A percentile compares a stretch with the other conserved stretches of the same genome.
These are phyloP conservation scores for Oedothorax gibbosus DNA, from an alignment of 1,140 invertebrate genomes.

Conservation along the genomic window DNA sequence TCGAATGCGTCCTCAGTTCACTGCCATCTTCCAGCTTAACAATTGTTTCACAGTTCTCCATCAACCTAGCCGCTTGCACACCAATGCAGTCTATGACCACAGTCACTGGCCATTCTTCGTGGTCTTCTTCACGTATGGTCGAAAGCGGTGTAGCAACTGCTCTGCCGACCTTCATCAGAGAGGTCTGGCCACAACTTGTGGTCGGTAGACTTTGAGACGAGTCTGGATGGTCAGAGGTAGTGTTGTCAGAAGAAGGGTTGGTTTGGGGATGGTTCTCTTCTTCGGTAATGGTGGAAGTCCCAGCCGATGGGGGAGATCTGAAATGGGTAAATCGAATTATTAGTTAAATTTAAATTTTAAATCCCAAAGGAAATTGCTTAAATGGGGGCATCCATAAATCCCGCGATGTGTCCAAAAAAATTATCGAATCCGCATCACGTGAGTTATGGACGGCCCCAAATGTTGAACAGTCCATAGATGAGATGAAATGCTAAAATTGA, in stretches of 20 bases:
- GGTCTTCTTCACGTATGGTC: conserved; percentile 30
- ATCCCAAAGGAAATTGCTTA: too few species aligned
- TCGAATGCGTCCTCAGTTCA: background rate
- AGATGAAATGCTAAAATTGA: too few species aligned
- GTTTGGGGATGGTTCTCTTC: too few species aligned
- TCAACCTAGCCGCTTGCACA: conserved; percentile 8
- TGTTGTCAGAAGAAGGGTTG: background rate
- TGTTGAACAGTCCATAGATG: too few species aligned
- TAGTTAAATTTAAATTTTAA: too few species aligned
- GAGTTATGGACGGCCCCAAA: too few species aligned
- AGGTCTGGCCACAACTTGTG: background rate
- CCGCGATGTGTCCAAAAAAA: too few species aligned
- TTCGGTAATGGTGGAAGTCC: too few species aligned
- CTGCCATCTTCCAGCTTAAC: background rate
- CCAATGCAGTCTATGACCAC: conserved; percentile 46
- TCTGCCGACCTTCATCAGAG: background rate
- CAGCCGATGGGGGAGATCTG: background rate
- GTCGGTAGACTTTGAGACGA: background rate
- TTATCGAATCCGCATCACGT: too few species aligned
- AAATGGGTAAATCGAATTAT: background rate
- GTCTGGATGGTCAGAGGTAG: background rate
- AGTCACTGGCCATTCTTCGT: background rate
- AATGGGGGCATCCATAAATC: too few species aligned
- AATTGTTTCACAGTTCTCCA: conserved; percentile 37
- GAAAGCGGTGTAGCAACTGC: conserved; percentile 1